Evolutionary conservation across 2,888 invertebrate species (phyloP), one percentile per base, ranked within the genome.

Genomic region (Cataglyphis cursor): DNA sequence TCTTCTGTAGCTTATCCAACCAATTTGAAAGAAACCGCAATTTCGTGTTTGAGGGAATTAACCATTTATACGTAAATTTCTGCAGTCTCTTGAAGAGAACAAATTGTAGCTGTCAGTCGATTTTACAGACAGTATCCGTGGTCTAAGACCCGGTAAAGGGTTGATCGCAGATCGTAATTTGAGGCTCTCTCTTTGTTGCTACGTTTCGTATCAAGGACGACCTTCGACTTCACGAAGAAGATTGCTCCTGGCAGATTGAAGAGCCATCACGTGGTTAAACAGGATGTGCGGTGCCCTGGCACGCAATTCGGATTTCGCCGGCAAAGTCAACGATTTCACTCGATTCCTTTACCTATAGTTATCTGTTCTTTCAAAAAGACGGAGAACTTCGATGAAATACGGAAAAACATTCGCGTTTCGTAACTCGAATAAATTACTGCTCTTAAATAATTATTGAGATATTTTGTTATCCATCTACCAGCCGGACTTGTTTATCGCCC

Each of bases 101-200:
- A 78, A 78, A 78, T 78, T 78, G 73, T 78, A 73, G 78, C 78
- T 78, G 78, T 78, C 78, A 78, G 78, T 78, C 78, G 78, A 73
- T 28, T 70, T 72, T 44, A 78, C 73, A 31, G 73, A 59, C 78
- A 78, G 78, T 72, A 31, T 31, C 28, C 72, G 51, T 76, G 57
- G 78, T 78, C 59, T 72, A 78, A 73, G 72, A 78, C 44, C 73
- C 73, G 44, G 78, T 78, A 78, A 78, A 78, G 78, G 73, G 44
- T 78, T 78, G 73, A 72, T 78, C 78, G 44, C 73, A 18, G 78
- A 72, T 70, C 78, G 78, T 78, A 78, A 78, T 78, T 78, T 72
- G 59, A 76, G 35, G 73, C 74, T 59, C 74, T 59, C 59, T 78
- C 73, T 78, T 72, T 78, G 78, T 78, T 78, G 59, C 73, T 78